phyloP scores from a whole-genome alignment of 2,888 invertebrate genomes.

The Caenorhabditis drosophilae region DNA sequence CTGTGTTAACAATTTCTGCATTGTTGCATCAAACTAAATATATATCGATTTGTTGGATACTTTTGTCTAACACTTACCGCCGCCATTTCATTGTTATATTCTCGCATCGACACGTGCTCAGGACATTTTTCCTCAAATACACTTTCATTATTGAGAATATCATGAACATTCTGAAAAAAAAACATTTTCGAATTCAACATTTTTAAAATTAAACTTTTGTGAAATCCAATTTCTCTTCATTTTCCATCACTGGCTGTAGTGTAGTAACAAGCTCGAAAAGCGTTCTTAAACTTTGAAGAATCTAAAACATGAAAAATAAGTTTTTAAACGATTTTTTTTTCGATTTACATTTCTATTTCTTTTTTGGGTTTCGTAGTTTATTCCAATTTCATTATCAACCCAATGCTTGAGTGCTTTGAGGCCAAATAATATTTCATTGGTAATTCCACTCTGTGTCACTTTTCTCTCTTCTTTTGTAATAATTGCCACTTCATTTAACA shows the following conservation, averaged over 20 bases:
- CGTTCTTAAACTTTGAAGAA: neutral
- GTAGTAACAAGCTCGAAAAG: neutral
- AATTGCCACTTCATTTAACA: neutral
- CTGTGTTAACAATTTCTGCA: too few species aligned
- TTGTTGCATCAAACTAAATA: too few species aligned
- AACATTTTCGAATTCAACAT: neutral
- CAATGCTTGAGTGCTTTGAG: neutral
- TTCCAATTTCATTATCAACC: neutral
- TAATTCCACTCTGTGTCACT: neutral
- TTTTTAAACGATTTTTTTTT: too few species aligned
- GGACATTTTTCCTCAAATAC: too few species aligned
- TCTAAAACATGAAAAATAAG: too few species aligned
- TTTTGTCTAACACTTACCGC: too few species aligned
- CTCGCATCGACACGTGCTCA: too few species aligned
- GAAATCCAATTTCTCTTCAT: neutral
- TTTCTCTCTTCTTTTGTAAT: neutral
- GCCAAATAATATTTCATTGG: neutral
- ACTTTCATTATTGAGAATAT: too few species aligned
- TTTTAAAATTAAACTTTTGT: neutral
- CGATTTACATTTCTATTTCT: neutral
- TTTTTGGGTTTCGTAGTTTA: neutral
- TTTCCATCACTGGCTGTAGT: neutral
- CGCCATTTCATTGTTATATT: too few species aligned
- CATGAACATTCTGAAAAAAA: too few species aligned
- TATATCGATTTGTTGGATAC: too few species aligned